Base-by-base conservation (phyloP, 2,888 invertebrate species). In the Pristionchus maxplancki region DNA sequence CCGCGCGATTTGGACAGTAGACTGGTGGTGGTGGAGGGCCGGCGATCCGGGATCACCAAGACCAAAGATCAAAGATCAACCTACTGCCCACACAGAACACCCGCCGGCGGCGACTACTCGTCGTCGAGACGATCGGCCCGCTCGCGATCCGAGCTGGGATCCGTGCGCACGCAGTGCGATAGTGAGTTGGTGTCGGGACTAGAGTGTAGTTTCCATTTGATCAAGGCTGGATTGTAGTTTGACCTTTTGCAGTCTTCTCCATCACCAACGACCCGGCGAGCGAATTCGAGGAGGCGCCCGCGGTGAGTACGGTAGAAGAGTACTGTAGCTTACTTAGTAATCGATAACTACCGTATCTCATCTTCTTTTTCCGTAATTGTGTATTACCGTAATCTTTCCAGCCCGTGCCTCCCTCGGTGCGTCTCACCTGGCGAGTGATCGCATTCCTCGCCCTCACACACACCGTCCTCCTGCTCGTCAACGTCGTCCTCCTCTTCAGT, bases 191-290 rank as follows among this genome's bases (percentile, higher is more conserved):
- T 9, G n/a, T 34, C 67, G 58, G 13, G 28, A 24, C 62, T 64
- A 64, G 17, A 11, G n/a, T 64, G 62, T 24, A 28, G 8, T 64
- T 28, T 64, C 24, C 28, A 64, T 4, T 28, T 64, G 62, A n/a
- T n/a, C n/a, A n/a, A n/a, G n/a, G n/a, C n/a, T 34, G 6, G n/a
- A 28, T 24, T 40, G 71, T 8, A 37, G 5, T 71, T 40, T 28
- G 78, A 28, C 48, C 78, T 78, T 40, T 78, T 78, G 24, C 78
- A 78, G 78, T 78, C 78, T 78, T 78, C 78, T 78, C 78, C 78
- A 78, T 78, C 78, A 78, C 78, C n/a, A 28, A 44, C n/a, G 78
- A 78, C 28, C 78, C 78, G 24, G 78, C 78, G n/a, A 78, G 40
- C n/a, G 78, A 78, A 44, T 78, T 78, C 78, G 78, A 78, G 44